Base-by-base conservation (phyloP, 2,797 vertebrate genomes). In the Lepidocolaptes lacrymiger region DNA sequence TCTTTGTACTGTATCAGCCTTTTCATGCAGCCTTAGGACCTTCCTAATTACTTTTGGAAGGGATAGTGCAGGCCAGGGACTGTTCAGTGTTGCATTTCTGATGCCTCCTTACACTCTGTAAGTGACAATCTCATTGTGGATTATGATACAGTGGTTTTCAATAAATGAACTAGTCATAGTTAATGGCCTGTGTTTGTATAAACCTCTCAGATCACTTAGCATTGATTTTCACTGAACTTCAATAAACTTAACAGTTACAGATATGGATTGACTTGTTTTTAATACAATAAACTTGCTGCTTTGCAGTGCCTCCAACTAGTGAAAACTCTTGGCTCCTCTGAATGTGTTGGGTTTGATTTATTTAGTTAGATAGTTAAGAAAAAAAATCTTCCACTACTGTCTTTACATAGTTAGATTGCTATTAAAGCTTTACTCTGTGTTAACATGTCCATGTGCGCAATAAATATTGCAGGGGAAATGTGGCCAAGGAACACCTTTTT, bases 371-470 rank as follows among this genome's bases (percentile, higher is more conserved):
- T 14, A 8, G 56, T 44, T 23, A 51, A 54, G 20, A 51, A 55
- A 44, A 67, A 67, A 79, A 56, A 37, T 24, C 20, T 59, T 48
- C n/a, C 12, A 51, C 0, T 55, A 28, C 8, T 68, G 44, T 23
- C 23, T 93, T 87, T 55, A 37, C 3, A 1, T 11, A 56, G 8
- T 12, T 46, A 58, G 30, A 21, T 68, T 72, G 54, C 19, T 78
- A 4, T 46, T 62, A 8, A 49, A 37, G 22, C 46, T 78, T 44
- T 64, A 6, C n/a, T 0, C 0, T 10, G 27, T 11, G 4, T 59
- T 36, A 10, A 8, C 41, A n/a, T 28, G 32, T 67, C n/a, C 6
- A 0, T 5, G 2, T 27, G 6, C 66, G 49, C 32, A 64, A 14
- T 64, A 32, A 61, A 7, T 39, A 30, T 7, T 26, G 21, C 18